These are phyloP conservation scores for Gymnoscopelus microlampas DNA, from an alignment of 2,797 vertebrate genomes.

Conservation along the genomic window DNA sequence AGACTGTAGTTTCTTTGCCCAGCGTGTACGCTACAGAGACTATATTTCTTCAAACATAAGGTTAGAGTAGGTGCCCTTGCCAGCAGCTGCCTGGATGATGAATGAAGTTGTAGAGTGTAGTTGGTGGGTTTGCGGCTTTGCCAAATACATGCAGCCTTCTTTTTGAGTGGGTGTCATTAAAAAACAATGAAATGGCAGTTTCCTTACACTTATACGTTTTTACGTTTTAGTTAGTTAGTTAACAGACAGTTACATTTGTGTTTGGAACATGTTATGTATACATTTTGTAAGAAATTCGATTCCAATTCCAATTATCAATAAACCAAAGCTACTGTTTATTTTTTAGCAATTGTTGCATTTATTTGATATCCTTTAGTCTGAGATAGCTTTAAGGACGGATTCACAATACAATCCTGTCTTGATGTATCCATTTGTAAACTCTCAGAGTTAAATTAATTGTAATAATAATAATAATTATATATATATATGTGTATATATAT, in stretches of 20 bases:
- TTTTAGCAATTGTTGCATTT: too few species aligned
- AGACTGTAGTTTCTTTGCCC: not conserved
- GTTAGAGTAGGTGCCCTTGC: slow-evolving; percentile 27
- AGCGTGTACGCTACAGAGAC: slow-evolving; percentile 8
- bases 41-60: slow-evolving; percentile 28
- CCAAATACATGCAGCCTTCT: slow-evolving; percentile 41
- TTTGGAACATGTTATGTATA: not conserved
- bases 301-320: too few species aligned
- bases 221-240: not conserved
- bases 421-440: too few species aligned
- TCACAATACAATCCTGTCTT: too few species aligned
- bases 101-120: slow-evolving; percentile 41
- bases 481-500: too few species aligned
- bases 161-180: slow-evolving; percentile 42
- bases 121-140: slow-evolving; percentile 59
- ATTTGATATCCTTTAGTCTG: too few species aligned
- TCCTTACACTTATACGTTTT: slow-evolving; percentile 1
- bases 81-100: slow-evolving; percentile 57
- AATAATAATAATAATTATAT: too few species aligned
- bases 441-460: too few species aligned
- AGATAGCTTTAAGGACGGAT: too few species aligned
- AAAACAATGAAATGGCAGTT: slow-evolving; percentile 31
- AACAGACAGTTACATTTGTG: not conserved
- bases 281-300: too few species aligned
- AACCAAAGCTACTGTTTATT: too few species aligned